Evolutionary conservation across 2,113 vertebrate genomes (phyloP).

Genomic region (Alaudala cheleensis): DNA sequence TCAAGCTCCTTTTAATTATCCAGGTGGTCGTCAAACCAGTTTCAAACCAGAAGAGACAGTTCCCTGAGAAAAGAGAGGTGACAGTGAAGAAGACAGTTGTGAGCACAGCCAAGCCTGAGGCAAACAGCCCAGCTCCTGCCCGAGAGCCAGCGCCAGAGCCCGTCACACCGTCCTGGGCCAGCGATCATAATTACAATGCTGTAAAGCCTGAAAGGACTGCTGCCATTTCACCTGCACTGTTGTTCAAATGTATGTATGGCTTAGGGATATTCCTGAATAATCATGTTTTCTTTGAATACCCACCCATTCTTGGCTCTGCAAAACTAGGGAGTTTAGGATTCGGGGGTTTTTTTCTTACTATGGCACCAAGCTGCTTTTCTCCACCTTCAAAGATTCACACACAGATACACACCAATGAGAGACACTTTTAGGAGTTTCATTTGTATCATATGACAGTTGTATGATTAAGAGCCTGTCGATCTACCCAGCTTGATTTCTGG

Average conservation of each 20-base stretch:
- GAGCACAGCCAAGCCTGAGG: conserved; percentile 57
- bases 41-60: conserved; percentile 74
- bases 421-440: neutral
- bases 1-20: neutral
- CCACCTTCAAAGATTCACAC: conserved; percentile 51
- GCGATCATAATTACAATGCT: conserved; percentile 91
- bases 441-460: neutral
- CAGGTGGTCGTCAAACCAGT: conserved; percentile 69
- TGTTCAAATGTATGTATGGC: conserved; percentile 96
- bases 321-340: conserved; percentile 23
- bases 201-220: conserved; percentile 91
- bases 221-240: conserved; percentile 83
- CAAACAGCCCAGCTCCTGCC: conserved; percentile 27
- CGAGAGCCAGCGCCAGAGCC: conserved; percentile 76
- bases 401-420: neutral
- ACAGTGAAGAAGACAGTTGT: conserved; percentile 57
- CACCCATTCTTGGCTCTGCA: conserved; percentile 43
- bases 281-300: conserved; percentile 43
- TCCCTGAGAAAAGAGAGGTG: conserved; percentile 73
- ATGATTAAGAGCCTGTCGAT: neutral
- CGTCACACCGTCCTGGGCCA: conserved; percentile 79
- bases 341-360: neutral
- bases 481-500: conserved; percentile 28
- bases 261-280: conserved; percentile 76
- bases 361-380: neutral